Percentiles rank a stretch among this genome's conserved stretches.
Conservation (phyloP, 92 coral and sea anemone species). For the Parazoanthus swiftii region DNA sequence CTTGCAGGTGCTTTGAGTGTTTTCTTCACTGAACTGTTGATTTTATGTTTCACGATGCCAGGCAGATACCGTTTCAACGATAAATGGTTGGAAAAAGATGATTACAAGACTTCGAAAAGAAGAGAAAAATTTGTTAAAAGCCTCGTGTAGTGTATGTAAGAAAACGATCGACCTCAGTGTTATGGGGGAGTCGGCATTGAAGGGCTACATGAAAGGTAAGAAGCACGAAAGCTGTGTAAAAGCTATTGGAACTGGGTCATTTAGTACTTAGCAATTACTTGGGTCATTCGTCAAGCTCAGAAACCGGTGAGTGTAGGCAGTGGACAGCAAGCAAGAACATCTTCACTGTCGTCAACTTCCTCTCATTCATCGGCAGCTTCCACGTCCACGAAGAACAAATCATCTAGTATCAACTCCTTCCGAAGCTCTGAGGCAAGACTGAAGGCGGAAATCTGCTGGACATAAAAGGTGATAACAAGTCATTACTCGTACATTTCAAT, state of each 20-base stretch:
- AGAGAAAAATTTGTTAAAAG: not conserved
- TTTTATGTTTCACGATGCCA: conserved; percentile 12
- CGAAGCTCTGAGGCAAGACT: conserved; percentile 35
- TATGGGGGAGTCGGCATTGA: conserved; percentile 45
- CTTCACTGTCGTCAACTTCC: not conserved
- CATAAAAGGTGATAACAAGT: conserved; percentile 40
- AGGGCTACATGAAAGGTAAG: conserved; percentile 49
- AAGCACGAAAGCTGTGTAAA: conserved; percentile 33
- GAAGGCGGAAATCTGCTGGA: conserved; percentile 33
- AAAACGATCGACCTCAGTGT: conserved; percentile 1
- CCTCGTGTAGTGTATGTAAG: too few relatives aligned
- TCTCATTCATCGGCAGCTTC: conserved; percentile 5
- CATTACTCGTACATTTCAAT: conserved; percentile 31
- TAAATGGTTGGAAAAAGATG: conserved; percentile 44
- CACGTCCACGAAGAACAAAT: conserved; percentile 6
- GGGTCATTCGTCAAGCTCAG: conserved; percentile 23
- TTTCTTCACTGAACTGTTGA: not conserved
- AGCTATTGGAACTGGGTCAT: conserved; percentile 15
- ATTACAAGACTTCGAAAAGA: conserved; percentile 28
- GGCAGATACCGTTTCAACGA: conserved; percentile 36
- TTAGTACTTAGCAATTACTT: conserved; percentile 10
- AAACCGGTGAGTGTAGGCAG: not conserved
- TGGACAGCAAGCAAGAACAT: conserved; percentile 16
- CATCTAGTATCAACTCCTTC: conserved; percentile 39
- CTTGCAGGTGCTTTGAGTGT: not conserved